These are phyloP conservation scores for Melanerpes aurifrons DNA, from an alignment of 2,113 vertebrate genomes.

Conservation along the genomic window DNA sequence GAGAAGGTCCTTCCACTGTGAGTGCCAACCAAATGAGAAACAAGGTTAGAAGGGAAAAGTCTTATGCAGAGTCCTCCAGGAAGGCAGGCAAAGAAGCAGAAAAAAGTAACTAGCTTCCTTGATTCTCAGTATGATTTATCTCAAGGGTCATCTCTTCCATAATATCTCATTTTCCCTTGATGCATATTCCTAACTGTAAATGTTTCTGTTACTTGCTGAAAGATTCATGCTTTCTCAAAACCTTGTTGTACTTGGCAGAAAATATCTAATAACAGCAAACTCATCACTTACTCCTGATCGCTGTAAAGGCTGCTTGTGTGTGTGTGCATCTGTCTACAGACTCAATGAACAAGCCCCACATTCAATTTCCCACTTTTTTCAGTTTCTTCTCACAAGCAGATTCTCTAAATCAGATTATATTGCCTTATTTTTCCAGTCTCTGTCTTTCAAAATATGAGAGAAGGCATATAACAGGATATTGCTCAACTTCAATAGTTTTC, in stretches of 20 bases:
- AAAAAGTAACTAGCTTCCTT: conserved; percentile 32
- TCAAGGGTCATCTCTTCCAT: conserved; percentile 51
- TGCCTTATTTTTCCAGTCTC: conserved; percentile 29
- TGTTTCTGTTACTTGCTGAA: conserved; percentile 50
- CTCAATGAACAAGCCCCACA: conserved; percentile 42
- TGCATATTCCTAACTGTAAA: conserved; percentile 48
- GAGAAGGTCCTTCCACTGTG: background rate
- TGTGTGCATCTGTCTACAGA: conserved; percentile 32
- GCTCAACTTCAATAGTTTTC: background rate
- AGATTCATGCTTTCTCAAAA: conserved; percentile 59
- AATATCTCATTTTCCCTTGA: conserved; percentile 47
- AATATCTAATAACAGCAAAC: conserved; percentile 55
- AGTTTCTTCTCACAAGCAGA: background rate
- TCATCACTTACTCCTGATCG: conserved; percentile 63
- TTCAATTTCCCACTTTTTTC: conserved; percentile 37
- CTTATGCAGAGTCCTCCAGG: background rate
- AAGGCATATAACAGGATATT: background rate
- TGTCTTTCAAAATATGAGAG: conserved; percentile 1
- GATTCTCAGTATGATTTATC: conserved; percentile 33
- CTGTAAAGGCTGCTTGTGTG: conserved; percentile 52
- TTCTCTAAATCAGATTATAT: conserved; percentile 14
- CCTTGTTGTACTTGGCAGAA: conserved; percentile 62
- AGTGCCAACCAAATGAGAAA: background rate
- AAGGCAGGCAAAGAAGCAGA: conserved; percentile 5
- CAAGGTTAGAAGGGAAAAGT: background rate